Base-by-base conservation (phyloP, 2,888 invertebrate genomes). In the Steromphala cineraria region DNA sequence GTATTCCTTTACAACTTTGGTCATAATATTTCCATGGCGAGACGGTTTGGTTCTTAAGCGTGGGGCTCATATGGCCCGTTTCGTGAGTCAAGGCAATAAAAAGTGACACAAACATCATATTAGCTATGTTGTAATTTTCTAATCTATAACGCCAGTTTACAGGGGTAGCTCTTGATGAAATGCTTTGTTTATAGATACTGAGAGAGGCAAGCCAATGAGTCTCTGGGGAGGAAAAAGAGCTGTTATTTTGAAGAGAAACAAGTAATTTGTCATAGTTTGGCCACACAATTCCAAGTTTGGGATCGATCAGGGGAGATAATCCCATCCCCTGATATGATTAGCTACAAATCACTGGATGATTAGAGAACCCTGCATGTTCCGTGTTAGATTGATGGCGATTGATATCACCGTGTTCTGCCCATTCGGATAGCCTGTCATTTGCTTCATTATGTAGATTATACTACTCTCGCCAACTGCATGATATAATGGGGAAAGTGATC, bases 131-230 rank as follows among this genome's bases (percentile, higher is more conserved):
- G 62, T 62, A 62, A 62, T 62, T 62, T 62, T 62, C 62, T 62
- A 62, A 62, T 62, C 62, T 28, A 62, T 28, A 62, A 28, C 62
- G 28, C 62, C 62, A 62, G 62, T 62, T 62, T 28, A 62, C 28
- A 62, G 62, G 28, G 62, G 62, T 62, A 62, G 24, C n/a, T 62
- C 21, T 62, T 62, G 62, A 62, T 62, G 62, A 62, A 62, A 62
- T 62, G 62, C 28, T 62, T 62, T 62, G 62, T 62, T 62, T 62
- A 62, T 62, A 62, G 62, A 28, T 24, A 28, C 28, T 62, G 62
- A 62, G 62, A 17, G 15, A 28, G 24, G 28, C 28, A 24, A 24
- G 24, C 28, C 62, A 15, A 28, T 17, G 28, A 62, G 24, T 24
- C 28, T 17, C 28, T 62, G 24, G 62, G 24, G 28, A 62, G 3